Percentiles rank a stretch among this genome's conserved stretches.
Conservation (phyloP, 1,140 invertebrate species). For the Metopolophium dirhodum region DNA sequence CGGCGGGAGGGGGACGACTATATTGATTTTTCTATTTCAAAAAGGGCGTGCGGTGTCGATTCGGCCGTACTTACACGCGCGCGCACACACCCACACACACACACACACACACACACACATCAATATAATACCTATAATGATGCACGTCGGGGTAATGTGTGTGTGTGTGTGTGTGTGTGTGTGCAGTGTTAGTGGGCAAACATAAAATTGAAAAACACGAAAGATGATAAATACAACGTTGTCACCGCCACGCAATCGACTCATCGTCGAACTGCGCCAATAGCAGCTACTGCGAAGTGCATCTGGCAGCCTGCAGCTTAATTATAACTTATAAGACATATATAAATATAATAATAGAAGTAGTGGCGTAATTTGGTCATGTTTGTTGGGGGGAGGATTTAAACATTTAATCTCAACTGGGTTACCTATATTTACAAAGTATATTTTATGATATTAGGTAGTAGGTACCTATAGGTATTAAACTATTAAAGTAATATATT, state of each 20-base stretch:
- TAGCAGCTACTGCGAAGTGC: neutral
- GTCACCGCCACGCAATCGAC: neutral
- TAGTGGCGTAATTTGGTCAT: too few relatives aligned
- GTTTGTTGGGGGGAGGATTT: too few relatives aligned
- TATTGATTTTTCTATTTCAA: neutral
- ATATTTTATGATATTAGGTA: too few relatives aligned
- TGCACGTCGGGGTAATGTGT: neutral
- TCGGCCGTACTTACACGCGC: neutral
- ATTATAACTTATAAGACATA: neutral
- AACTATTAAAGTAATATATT: too few relatives aligned
- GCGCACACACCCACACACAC: too few relatives aligned
- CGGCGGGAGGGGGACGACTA: neutral
- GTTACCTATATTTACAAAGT: too few relatives aligned
- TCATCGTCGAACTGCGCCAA: neutral
- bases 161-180: neutral
- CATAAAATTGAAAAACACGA: neutral
- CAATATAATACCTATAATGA: neutral
- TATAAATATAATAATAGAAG: too few relatives aligned
- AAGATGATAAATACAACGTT: neutral
- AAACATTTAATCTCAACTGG: too few relatives aligned
- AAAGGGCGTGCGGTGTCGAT: neutral
- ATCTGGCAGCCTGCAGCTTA: neutral
- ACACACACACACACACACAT: too few relatives aligned
- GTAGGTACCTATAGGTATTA: too few relatives aligned
- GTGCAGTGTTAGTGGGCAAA: neutral